Evolutionary conservation across 1,140 invertebrate species (phyloP).

Genomic region (Apocrypta bakeri): DNA sequence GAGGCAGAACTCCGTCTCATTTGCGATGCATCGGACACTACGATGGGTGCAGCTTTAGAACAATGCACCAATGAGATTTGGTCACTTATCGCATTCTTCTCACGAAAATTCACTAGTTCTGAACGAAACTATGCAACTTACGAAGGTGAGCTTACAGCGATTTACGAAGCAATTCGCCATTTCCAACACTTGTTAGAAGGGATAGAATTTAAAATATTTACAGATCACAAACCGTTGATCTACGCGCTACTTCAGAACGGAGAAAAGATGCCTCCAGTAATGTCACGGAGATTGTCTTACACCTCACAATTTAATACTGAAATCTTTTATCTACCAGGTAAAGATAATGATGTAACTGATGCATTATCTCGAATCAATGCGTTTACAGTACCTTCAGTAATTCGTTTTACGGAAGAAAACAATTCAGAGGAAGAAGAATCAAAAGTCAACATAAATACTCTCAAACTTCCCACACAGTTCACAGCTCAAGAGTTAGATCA

Average conservation of each 20-base stretch:
- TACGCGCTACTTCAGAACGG: background rate
- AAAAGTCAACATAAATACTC: too few species aligned
- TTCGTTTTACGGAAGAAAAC: slow-evolving; percentile 52
- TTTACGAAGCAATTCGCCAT: background rate
- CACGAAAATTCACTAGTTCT: background rate
- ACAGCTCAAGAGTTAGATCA: too few species aligned
- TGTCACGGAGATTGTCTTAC: background rate
- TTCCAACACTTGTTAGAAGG: background rate
- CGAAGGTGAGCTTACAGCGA: background rate
- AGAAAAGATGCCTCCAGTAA: background rate
- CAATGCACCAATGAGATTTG: background rate
- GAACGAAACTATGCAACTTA: background rate
- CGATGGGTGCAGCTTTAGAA: background rate
- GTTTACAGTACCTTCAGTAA: slow-evolving; percentile 28
- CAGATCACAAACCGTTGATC: background rate
- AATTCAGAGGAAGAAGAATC: too few species aligned
- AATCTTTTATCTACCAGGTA: background rate
- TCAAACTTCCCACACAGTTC: too few species aligned
- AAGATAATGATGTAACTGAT: background rate
- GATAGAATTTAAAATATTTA: background rate
- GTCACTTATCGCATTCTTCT: background rate
- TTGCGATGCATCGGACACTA: background rate
- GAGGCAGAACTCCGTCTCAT: background rate
- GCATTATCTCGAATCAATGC: background rate
- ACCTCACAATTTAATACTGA: background rate